Conservation (phyloP, 1,140 invertebrate species). For the Lysiphlebus fabarum region DNA sequence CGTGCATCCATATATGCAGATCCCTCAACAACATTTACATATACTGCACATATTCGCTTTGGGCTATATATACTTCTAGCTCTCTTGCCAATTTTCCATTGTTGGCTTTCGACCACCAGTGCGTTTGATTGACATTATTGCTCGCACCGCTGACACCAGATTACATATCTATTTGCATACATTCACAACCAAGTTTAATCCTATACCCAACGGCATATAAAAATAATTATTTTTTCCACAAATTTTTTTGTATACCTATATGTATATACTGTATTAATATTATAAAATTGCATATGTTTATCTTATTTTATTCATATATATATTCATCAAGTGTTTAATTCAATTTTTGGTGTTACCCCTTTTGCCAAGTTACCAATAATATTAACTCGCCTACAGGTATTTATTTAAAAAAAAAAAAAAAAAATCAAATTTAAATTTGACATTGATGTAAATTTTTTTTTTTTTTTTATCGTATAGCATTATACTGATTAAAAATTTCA, state of each 20-base stretch:
- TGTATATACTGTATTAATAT: too few species aligned
- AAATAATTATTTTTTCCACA: too few species aligned
- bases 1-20: conserved; percentile 54
- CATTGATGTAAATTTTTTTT: too few species aligned
- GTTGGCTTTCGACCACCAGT: conserved; percentile 53
- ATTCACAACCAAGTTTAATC: conserved; percentile 45
- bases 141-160: conserved; percentile 55
- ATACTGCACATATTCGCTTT: conserved; percentile 56
- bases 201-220: conserved; percentile 16
- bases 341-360: neutral
- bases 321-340: neutral
- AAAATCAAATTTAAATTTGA: too few species aligned
- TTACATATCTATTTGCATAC: conserved; percentile 59
- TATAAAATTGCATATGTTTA: too few species aligned
- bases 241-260: too few species aligned
- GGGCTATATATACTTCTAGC: conserved; percentile 49
- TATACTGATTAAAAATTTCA: too few species aligned
- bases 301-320: too few species aligned
- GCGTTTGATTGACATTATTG: conserved; percentile 58
- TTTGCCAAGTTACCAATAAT: neutral
- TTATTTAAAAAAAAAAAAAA: too few species aligned
- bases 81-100: conserved; percentile 49
- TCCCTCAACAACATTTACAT: conserved; percentile 57
- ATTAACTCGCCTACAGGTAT: neutral
- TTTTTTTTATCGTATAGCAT: too few species aligned